phyloP scores from a whole-genome alignment of 2,797 vertebrate genomes.

The Myiotriccus ornatus region DNA sequence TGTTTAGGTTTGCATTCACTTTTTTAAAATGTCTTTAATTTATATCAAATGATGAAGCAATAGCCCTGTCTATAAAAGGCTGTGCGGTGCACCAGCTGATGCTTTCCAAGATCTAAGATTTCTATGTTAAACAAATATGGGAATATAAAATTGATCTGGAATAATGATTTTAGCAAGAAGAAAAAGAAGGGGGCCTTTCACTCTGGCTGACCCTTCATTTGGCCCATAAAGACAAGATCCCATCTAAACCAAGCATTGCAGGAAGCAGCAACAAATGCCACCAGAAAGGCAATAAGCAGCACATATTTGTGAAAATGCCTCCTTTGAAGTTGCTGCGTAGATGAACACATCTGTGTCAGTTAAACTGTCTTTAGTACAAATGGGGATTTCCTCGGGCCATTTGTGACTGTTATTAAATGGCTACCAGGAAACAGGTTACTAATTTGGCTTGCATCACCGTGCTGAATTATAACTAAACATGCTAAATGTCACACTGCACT shows the following conservation, averaged over 20 bases:
- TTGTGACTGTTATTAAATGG: conserved; percentile 38
- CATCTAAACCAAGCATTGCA: neutral
- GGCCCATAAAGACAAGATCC: neutral
- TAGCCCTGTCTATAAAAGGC: neutral
- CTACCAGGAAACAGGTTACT: conserved; percentile 32
- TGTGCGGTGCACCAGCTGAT: neutral
- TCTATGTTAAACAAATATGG: neutral
- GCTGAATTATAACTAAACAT: conserved; percentile 9
- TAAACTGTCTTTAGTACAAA: conserved; percentile 16
- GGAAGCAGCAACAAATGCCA: conserved; percentile 12
- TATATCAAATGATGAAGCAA: conserved; percentile 17
- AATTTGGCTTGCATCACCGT: conserved; percentile 20
- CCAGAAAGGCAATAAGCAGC: neutral
- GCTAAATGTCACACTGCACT: neutral
- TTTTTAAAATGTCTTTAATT: conserved; percentile 21
- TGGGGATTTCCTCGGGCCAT: conserved; percentile 24
- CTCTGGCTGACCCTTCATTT: neutral
- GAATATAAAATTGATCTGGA: neutral
- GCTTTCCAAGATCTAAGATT: neutral
- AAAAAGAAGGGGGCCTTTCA: neutral
- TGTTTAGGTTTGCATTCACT: conserved; percentile 26
- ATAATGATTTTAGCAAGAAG: neutral
- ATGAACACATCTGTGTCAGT: neutral
- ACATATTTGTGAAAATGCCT: neutral
- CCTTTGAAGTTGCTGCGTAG: neutral